Base-by-base conservation (phyloP, 2,113 vertebrate species). In the Oenanthe oenanthe region DNA sequence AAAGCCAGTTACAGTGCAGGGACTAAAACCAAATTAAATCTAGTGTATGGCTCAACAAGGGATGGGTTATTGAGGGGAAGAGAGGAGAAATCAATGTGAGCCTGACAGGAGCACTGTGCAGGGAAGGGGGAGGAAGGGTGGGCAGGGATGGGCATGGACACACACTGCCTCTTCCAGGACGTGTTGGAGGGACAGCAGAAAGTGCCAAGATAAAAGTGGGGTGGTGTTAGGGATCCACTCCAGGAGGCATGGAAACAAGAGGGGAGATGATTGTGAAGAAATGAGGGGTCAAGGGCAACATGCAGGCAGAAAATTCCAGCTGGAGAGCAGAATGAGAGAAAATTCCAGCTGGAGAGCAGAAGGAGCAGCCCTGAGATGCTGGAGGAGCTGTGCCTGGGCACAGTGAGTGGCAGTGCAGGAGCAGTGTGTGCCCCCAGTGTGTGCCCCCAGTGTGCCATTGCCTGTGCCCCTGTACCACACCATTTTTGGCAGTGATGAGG, bases 11-110 rank as follows among this genome's bases (percentile, higher is more conserved):
- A 94, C 80, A 80, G 87, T 60, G 80, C 91, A 85, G 81, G 81
- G 87, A 94, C 89, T 53, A 75, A 85, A 89, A 89, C 77, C 81
- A 95, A 95, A 97, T 95, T 91, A 94, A 89, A 95, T 94, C 95
- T 87, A 50, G 62, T 85, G 87, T 88, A 53, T 68, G 56, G 93
- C 94, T 95, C 94, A 94, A 95, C 89, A 89, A 94, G 95, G 62
- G 66, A 74, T 82, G 74, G 94, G 89, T 87, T 93, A 85, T 56
- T 67, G 70, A 89, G 74, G 72, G 66, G 65, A 91, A 84, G 91
- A 91, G 61, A 75, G 77, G 58, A 91, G 89, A 89, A 91, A 97
- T 95, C 91, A 43, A 89, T 96, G 94, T 24, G 80, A 95, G 70
- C 36, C 85, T 91, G 95, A 81, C 65, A 77, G 47, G 48, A 93